Percentiles rank a stretch among this genome's conserved stretches.
Conservation (phyloP, 2,888 invertebrate genomes). For the Cancer borealis region DNA sequence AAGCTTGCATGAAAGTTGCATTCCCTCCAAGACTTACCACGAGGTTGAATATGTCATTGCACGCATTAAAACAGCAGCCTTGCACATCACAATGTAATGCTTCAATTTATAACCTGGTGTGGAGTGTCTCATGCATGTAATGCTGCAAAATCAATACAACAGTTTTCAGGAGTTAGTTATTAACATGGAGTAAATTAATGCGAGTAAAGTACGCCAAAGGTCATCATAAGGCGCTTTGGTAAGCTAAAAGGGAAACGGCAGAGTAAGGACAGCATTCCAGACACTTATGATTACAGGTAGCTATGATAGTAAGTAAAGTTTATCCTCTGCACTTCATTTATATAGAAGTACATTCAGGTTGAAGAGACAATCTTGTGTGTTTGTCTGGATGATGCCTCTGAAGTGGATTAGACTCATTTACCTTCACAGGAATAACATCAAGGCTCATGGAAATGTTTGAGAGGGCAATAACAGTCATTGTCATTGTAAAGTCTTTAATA, state of each 20-base stretch:
- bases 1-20: neutral
- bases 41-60: neutral
- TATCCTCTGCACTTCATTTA: neutral
- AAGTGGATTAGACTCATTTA: neutral
- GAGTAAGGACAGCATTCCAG: no score
- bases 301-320: neutral
- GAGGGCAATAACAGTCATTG: conserved; percentile 52
- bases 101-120: neutral
- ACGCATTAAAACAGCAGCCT: neutral
- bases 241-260: no score
- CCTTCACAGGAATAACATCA: neutral
- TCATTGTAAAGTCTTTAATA: conserved; percentile 77
- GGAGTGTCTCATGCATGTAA: neutral
- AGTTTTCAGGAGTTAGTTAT: no score
- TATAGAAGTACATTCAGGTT: neutral
- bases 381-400: neutral
- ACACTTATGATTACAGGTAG: neutral
- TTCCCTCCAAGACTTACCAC: no score
- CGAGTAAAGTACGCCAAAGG: no score
- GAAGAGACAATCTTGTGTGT: neutral
- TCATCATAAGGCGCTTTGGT: no score
- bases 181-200: no score
- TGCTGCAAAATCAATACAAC: no score
- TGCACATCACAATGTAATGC: neutral
- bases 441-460: neutral